Base-by-base conservation (phyloP, 2,797 vertebrate species). In the Cynopterus sphinx region DNA sequence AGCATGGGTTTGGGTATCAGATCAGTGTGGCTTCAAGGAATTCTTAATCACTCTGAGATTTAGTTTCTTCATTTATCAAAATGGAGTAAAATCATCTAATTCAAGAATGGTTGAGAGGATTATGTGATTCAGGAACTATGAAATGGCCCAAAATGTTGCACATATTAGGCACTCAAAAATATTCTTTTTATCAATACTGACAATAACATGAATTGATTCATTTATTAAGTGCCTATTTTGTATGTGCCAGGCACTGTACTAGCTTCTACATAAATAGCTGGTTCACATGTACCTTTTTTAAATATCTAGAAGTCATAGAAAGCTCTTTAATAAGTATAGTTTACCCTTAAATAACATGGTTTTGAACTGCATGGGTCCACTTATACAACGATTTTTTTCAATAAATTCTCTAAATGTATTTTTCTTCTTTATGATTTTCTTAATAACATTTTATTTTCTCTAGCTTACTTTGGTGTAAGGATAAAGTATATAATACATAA, bases 1-100 rank as follows among this genome's bases (percentile, higher is more conserved):
- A 82, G 83, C 70, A 13, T 61, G 59, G 13, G 5, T 65, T 93
- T 78, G 46, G 41, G 33, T 61, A 96, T 75, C 71, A 93, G 51
- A 91, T 92, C n/a, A 94, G 12, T 85, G 65, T 83, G 36, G 70
- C n/a, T 90, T 73, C 81, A 43, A 94, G 11, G 46, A 93, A 88
- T 89, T 93, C 31, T 70, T 87, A 94, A 65, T 49, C 46, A 53
- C 46, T 70, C 31, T 82, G 68, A 89, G n/a, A 16, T 86, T 89
- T 82, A 61, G 13, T 68, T 93, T 88, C 11, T 87, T 55, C 51
- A 78, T 51, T 87, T 87, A 17, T 82, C 86, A 86, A 89, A 88
- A 73, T 82, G 31, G 33, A 83, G 33, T 86, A 79, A 91, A 94
- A 53, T 85, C 49, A 85, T 70, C n/a, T 87, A 93, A 65, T 88